Base-by-base conservation (phyloP, 2,797 vertebrate species). In the Sylvia borin region DNA sequence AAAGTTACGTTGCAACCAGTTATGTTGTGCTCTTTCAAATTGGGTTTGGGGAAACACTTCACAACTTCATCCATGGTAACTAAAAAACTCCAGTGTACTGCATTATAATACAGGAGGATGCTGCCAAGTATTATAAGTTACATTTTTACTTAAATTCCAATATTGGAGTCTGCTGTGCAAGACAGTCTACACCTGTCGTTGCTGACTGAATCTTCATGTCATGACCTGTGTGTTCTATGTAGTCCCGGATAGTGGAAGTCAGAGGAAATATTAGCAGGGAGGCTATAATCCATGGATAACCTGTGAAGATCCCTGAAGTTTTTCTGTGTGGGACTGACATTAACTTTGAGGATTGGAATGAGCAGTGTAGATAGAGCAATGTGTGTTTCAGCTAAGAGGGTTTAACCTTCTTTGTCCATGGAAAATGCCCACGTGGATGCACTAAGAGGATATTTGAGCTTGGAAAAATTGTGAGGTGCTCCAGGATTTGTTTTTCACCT, bases 401-500 rank as follows among this genome's bases (percentile, higher is more conserved):
- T 64, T 95, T 94, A 75, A 92, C 47, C 25, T 87, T 61, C 57
- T 40, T 48, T 71, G 38, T 51, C 54, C 48, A 58, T 47, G 54
- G 70, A 45, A 78, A 78, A 78, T 62, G 54, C 53, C 81, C 25
- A 6, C 84, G 50, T 61, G 68, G 88, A 12, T 88, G 16, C 34
- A 22, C 61, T 85, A 58, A 85, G 78, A 90, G 76, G 73, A 70
- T 85, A 70, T 74, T 57, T 73, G 36, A 62, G 66, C 43, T 90
- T 68, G 91, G 72, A 55, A 70, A 50, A 91, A 48, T 22, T 51
- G 77, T 43, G 75, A 55, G 62, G 32, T 16, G 3, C 26, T 90
- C 27, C 2, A 10, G 62, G 51, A 54, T 89, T 88, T 74, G 55
- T 19, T 75, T 87, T 57, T 80, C 40, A 51, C 43, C 66, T 58